Conservation (phyloP, 2,797 vertebrate species). For the Urocyon cinereoargenteus region DNA sequence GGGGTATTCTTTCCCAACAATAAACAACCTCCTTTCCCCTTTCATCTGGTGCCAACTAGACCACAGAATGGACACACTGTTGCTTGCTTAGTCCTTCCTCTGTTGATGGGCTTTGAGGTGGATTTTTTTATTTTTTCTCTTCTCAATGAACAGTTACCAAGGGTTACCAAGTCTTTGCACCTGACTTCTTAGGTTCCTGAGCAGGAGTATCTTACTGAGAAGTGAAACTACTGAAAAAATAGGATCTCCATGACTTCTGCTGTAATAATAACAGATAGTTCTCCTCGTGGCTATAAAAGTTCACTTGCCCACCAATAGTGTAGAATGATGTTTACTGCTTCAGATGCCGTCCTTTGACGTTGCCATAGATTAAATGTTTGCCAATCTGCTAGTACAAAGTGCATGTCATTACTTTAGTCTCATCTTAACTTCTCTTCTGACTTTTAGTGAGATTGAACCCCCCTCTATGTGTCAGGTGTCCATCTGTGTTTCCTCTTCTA, state of each 20-base stretch:
- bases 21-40: background rate
- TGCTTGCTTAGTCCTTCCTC: background rate
- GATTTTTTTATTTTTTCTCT: background rate
- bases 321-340: background rate
- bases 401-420: background rate
- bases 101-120: background rate
- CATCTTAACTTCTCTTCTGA: background rate
- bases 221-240: background rate
- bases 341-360: background rate
- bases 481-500: background rate
- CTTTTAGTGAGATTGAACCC: background rate
- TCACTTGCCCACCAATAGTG: background rate
- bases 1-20: background rate
- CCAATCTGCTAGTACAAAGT: background rate
- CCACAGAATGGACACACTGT: background rate
- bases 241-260: background rate
- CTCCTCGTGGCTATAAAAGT: background rate
- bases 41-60: background rate
- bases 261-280: background rate
- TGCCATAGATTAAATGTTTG: background rate
- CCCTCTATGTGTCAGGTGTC: background rate
- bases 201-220: background rate
- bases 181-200: background rate
- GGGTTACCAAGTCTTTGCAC: background rate
- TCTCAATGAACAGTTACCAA: background rate